Evolutionary conservation across 2,113 vertebrate species (phyloP).

Genomic region (Thermophis baileyi): DNA sequence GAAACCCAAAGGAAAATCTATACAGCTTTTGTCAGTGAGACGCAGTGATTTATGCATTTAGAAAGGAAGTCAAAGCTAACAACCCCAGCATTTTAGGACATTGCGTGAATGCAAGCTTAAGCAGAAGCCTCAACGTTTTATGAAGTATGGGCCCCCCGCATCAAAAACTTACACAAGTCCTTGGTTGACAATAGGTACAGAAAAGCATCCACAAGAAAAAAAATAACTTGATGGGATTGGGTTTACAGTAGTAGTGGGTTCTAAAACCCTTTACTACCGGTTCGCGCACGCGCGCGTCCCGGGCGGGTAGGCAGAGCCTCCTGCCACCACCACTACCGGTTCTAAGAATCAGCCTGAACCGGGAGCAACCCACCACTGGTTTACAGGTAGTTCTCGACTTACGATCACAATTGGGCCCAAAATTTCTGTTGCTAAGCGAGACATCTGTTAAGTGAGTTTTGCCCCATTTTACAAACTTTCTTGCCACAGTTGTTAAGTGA

Average conservation of each 20-base stretch:
- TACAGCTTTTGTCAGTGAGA: background rate
- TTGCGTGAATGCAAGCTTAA: background rate
- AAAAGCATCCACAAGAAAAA: background rate
- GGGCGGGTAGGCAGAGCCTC: too few species aligned
- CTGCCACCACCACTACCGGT: too few species aligned
- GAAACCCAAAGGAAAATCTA: background rate
- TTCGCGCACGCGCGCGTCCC: too few species aligned
- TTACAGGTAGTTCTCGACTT: background rate
- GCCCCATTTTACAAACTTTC: too few species aligned
- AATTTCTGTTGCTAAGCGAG: background rate
- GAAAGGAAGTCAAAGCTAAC: background rate
- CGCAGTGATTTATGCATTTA: background rate
- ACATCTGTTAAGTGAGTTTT: background rate
- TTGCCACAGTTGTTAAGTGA: too few species aligned
- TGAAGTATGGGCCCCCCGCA: accelerated
- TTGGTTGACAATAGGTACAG: background rate
- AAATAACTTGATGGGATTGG: background rate
- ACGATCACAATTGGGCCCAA: background rate
- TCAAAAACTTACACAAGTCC: background rate
- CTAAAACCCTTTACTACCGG: too few species aligned
- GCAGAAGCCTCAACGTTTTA: background rate
- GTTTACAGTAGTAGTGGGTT: too few species aligned
- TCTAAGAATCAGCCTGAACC: too few species aligned
- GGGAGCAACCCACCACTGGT: too few species aligned
- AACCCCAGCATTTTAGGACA: background rate